A percentile compares a stretch with the other conserved stretches of the same genome.
These are phyloP conservation scores for Pantherophis alleghaniensis DNA, from an alignment of 2,797 vertebrate genomes.

Conservation along the genomic window DNA sequence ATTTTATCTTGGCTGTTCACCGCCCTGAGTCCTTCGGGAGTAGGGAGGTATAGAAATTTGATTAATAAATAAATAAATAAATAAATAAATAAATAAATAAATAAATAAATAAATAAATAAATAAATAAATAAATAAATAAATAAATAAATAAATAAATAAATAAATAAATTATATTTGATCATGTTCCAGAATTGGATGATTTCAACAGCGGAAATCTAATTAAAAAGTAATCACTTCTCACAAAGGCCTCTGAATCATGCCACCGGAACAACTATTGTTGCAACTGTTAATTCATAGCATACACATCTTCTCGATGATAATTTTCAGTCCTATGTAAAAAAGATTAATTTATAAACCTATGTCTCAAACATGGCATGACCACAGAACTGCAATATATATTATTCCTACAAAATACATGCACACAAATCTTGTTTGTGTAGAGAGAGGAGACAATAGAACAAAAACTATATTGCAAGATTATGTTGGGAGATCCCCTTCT, in stretches of 20 bases:
- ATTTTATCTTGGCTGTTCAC: too few species aligned
- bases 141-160: too few species aligned
- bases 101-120: too few species aligned
- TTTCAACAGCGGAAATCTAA: not conserved
- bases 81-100: too few species aligned
- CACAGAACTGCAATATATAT: not conserved
- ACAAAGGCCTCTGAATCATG: not conserved
- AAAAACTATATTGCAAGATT: not conserved
- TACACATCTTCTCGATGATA: not conserved
- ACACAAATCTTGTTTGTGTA: not conserved
- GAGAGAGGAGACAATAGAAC: not conserved
- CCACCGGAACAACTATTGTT: too few species aligned
- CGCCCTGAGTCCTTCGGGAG: too few species aligned
- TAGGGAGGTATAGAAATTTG: too few species aligned
- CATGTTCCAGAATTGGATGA: not conserved
- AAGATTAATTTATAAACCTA: not conserved
- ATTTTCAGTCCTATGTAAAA: not conserved
- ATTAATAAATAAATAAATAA: too few species aligned
- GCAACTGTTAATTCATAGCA: not conserved
- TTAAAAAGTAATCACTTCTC: not conserved
- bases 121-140: too few species aligned
- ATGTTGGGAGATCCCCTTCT: not conserved
- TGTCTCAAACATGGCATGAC: not conserved
- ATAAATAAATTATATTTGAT: too few species aligned
- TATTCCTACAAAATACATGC: not conserved